Evolutionary conservation across 2,888 invertebrate species (phyloP).

Genomic region (Lycaena phlaeas): DNA sequence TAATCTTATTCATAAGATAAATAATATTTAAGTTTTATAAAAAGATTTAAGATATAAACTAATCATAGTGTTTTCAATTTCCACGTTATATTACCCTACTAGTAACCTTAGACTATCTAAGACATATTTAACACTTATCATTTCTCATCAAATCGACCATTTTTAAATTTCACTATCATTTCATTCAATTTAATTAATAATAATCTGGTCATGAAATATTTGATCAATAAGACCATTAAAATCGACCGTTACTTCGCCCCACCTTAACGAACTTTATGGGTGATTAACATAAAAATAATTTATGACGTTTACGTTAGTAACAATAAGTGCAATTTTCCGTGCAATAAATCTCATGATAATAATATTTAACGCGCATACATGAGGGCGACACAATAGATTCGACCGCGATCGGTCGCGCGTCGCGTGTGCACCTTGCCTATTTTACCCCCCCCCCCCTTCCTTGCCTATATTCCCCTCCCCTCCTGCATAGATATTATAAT

Average conservation of each 20-base stretch:
- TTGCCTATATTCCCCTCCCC: conserved; percentile 1
- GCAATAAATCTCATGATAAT: conserved; percentile 70
- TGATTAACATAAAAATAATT: conserved; percentile 66
- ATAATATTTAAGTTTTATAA: no score
- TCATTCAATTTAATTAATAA: no score
- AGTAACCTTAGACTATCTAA: no score
- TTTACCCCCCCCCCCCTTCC: no score
- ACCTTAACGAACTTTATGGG: conserved; percentile 28
- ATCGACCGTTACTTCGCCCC: conserved; percentile 17
- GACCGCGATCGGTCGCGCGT: conserved; percentile 39
- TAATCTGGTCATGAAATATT: background rate
- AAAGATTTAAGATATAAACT: no score
- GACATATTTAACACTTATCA: no score
- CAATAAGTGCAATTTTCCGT: conserved; percentile 70
- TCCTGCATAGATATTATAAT: background rate
- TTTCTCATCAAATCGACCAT: no score
- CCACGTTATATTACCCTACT: no score
- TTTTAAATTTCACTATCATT: no score
- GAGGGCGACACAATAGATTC: conserved; percentile 40
- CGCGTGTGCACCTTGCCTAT: conserved; percentile 50
- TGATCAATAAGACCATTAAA: conserved; percentile 2
- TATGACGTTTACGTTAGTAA: conserved; percentile 56
- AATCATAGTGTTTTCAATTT: no score
- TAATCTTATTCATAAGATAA: no score
- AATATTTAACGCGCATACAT: conserved; percentile 48